A percentile compares a stretch with the other conserved stretches of the same genome.
Conservation (phyloP, 2,888 invertebrate species). For the Aricia artaxerxes region DNA sequence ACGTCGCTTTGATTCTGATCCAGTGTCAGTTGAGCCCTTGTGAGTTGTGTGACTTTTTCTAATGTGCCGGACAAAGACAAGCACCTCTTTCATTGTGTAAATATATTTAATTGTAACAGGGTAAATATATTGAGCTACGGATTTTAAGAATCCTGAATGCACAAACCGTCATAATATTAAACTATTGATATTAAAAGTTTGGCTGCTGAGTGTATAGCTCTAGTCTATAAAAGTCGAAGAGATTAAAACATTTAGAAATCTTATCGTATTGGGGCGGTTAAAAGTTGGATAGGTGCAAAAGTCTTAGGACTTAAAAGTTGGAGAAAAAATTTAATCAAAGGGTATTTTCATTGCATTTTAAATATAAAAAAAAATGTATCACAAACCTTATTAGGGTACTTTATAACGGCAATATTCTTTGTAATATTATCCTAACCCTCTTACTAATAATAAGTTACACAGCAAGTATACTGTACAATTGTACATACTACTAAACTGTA, state of each 20-base stretch:
- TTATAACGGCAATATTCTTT: background rate
- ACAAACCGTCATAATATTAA: background rate
- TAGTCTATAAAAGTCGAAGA: slow-evolving; percentile 27
- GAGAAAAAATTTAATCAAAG: background rate
- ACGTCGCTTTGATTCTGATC: too few species aligned
- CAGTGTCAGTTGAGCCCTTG: too few species aligned
- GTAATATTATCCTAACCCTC: background rate
- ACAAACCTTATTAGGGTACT: background rate
- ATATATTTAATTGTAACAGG: too few species aligned
- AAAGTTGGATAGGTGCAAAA: slow-evolving; percentile 19
- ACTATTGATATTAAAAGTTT: slow-evolving; percentile 19
- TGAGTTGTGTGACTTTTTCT: too few species aligned
- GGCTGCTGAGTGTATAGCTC: slow-evolving; percentile 30
- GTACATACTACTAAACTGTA: too few species aligned
- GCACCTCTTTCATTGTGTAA: too few species aligned
- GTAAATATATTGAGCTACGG: slow-evolving; percentile 3
- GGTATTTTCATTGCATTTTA: background rate
- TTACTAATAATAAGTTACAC: too few species aligned
- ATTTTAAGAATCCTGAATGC: background rate
- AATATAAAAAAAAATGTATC: background rate
- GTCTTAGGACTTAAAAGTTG: background rate
- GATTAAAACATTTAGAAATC: slow-evolving; percentile 22
- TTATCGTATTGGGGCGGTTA: slow-evolving; percentile 25
- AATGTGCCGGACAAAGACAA: too few species aligned
- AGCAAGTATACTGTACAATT: too few species aligned